Conservation (phyloP, 1,140 invertebrate genomes). For the Hermatobates lingyangjiaoensis region DNA sequence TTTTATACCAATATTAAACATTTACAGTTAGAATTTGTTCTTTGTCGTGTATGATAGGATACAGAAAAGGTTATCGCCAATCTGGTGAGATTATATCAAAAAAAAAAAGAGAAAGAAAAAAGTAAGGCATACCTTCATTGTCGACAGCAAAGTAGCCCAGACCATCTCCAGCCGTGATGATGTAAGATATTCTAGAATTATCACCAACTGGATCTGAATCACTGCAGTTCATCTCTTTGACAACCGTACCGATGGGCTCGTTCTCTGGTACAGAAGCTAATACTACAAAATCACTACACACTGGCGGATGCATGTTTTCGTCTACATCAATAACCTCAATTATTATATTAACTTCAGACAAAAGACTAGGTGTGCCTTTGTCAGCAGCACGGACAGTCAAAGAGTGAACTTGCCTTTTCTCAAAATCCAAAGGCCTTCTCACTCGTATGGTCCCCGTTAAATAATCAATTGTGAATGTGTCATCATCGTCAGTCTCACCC, state of each 20-base stretch:
- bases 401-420: slow-evolving; percentile 71
- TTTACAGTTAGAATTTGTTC: no score
- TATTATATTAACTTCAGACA: slow-evolving; percentile 51
- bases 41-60: no score
- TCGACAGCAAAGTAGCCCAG: slow-evolving; percentile 82
- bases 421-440: slow-evolving; percentile 57
- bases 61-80: no score
- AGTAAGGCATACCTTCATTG: slow-evolving; percentile 48
- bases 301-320: slow-evolving; percentile 67
- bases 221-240: slow-evolving; percentile 53
- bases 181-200: slow-evolving; percentile 66
- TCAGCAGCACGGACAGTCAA: slow-evolving; percentile 66
- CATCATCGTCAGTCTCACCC: slow-evolving; percentile 30
- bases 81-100: no score
- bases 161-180: slow-evolving; percentile 71
- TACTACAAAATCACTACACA: slow-evolving; percentile 64
- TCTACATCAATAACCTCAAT: slow-evolving; percentile 86
- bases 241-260: slow-evolving; percentile 46
- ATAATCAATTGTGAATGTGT: slow-evolving; percentile 51
- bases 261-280: slow-evolving; percentile 53
- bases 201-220: slow-evolving; percentile 59
- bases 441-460: slow-evolving; percentile 68
- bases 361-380: slow-evolving; percentile 48
- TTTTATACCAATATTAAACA: no score
- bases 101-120: no score